Evolutionary conservation across 2,113 vertebrate genomes (phyloP).

Genomic region (Mungos mungo): DNA sequence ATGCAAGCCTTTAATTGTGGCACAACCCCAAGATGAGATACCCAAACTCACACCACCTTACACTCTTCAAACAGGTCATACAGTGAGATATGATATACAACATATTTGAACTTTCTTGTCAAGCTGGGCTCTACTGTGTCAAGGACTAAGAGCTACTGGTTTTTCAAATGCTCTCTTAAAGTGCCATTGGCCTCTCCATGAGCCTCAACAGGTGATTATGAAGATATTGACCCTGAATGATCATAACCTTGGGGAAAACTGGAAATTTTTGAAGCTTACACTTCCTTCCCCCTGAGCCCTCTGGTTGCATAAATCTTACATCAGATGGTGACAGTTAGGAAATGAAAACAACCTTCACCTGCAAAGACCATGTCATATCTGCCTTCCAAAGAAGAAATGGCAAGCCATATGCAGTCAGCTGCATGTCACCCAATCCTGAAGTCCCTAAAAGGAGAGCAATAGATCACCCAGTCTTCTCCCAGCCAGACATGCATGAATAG

Average conservation of each 20-base stretch:
- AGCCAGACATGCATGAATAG: background rate
- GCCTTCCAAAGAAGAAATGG: background rate
- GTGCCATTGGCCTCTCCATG: accelerated
- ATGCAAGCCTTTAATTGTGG: background rate
- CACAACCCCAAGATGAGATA: background rate
- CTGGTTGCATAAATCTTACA: background rate
- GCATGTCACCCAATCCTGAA: background rate
- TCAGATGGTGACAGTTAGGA: background rate
- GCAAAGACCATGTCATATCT: background rate
- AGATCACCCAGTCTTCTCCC: background rate
- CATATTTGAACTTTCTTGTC: background rate
- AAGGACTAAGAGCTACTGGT: background rate
- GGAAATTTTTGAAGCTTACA: background rate
- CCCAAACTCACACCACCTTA: background rate
- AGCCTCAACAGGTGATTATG: background rate
- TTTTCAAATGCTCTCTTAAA: background rate
- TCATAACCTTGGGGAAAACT: background rate
- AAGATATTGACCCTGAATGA: background rate
- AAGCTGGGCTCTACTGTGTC: background rate
- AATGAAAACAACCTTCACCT: background rate
- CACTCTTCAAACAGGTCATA: background rate
- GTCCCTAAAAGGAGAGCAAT: background rate
- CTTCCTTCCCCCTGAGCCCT: background rate
- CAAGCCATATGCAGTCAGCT: background rate
- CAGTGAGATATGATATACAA: background rate